Conservation (phyloP, 1,140 invertebrate genomes). For the Portunus trituberculatus region DNA sequence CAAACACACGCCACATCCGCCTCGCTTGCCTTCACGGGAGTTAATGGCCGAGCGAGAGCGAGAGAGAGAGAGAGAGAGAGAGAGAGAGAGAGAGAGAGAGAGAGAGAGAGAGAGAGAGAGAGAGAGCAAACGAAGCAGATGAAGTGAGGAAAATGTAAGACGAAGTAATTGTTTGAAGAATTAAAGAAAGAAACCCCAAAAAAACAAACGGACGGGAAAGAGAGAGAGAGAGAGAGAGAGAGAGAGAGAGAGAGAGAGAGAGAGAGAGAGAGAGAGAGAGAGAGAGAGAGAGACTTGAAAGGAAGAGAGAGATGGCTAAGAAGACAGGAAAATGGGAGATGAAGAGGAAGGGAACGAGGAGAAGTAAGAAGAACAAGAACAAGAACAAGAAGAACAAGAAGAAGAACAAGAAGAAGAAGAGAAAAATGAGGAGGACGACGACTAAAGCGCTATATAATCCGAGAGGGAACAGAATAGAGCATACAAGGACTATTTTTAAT, state of each 20-base stretch:
- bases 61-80: too few species aligned
- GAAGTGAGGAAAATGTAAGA: too few species aligned
- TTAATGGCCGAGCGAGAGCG: too few species aligned
- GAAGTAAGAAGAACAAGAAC: too few species aligned
- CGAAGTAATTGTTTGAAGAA: too few species aligned
- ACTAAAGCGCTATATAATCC: background rate
- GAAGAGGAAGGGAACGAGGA: background rate
- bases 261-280: background rate
- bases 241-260: conserved; percentile 5
- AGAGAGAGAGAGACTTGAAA: background rate
- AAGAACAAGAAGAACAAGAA: too few species aligned
- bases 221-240: background rate
- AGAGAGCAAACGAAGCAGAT: too few species aligned
- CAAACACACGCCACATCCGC: too few species aligned
- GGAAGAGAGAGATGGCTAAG: background rate
- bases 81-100: too few species aligned
- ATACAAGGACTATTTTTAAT: background rate
- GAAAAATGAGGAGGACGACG: background rate
- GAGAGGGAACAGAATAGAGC: background rate
- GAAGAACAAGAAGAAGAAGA: background rate
- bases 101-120: too few species aligned
- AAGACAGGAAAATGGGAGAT: background rate
- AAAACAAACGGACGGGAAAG: background rate
- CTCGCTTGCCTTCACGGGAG: too few species aligned
- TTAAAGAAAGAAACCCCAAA: too few species aligned